Conservation (phyloP, 2,888 invertebrate species). For the Caenorhabditis panamensis region DNA sequence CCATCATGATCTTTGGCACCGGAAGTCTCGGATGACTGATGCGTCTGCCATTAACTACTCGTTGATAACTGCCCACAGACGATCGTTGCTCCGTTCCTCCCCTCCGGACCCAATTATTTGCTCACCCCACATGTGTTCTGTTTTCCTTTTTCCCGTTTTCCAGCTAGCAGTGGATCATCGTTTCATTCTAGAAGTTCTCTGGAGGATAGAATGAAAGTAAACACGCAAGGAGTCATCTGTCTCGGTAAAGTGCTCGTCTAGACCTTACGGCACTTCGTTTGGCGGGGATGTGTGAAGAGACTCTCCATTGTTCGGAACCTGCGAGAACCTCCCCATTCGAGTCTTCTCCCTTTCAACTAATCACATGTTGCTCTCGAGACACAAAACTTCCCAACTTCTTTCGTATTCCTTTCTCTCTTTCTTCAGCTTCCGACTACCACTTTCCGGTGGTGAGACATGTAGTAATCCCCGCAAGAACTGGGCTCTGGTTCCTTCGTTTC, state of each 20-base stretch:
- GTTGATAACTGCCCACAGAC: conserved; percentile 28
- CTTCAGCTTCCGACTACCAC: conserved; percentile 23
- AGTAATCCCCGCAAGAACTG: background rate
- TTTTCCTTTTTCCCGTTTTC: conserved; percentile 19
- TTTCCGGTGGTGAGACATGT: conserved; percentile 37
- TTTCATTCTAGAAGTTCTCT: conserved; percentile 11
- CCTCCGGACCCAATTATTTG: conserved; percentile 40
- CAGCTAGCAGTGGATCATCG: conserved; percentile 18
- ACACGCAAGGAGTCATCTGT: background rate
- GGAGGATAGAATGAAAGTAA: background rate
- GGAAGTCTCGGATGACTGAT: conserved; percentile 38
- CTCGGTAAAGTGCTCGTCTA: background rate
- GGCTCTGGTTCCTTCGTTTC: conserved; percentile 32
- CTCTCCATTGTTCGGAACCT: background rate
- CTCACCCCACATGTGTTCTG: conserved; percentile 25
- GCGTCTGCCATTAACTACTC: conserved; percentile 2
- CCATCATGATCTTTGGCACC: conserved; percentile 11
- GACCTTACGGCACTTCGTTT: background rate
- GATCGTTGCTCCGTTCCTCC: conserved; percentile 38
- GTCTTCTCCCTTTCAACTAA: conserved; percentile 7
- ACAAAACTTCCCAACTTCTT: background rate
- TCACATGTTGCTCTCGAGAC: conserved; percentile 32
- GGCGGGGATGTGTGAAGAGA: too few relatives aligned
- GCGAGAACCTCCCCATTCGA: background rate
- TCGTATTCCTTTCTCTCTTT: background rate